These are phyloP conservation scores for Entelurus aequoreus DNA, from an alignment of 2,113 vertebrate species.

Conservation along the genomic window DNA sequence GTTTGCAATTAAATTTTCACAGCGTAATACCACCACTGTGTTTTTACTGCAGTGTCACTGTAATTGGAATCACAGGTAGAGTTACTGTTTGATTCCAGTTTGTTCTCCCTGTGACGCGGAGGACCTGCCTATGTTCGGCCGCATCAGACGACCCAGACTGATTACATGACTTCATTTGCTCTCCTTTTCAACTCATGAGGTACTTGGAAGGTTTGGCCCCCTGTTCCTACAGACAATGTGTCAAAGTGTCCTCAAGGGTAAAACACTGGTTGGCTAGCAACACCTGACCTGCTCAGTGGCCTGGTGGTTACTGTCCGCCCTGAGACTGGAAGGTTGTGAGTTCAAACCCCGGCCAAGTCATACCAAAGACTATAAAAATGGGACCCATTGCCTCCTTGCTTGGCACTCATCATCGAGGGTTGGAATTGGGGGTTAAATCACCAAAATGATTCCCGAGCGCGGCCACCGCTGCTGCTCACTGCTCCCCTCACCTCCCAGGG, in stretches of 20 bases:
- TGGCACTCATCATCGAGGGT: too few species aligned
- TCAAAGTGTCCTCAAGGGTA: not conserved
- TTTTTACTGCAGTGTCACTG: not conserved
- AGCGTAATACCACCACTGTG: not conserved
- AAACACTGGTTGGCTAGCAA: not conserved
- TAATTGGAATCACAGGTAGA: slow-evolving; percentile 1
- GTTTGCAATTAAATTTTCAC: not conserved
- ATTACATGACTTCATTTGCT: not conserved
- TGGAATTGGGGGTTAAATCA: too few species aligned
- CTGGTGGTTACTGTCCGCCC: too few species aligned
- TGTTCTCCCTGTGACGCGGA: not conserved
- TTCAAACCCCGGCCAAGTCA: too few species aligned
- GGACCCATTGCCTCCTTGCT: too few species aligned
- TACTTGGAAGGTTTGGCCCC: not conserved
- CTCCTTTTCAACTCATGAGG: not conserved
- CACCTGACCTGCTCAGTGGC: not conserved
- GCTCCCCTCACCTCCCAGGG: too few species aligned
- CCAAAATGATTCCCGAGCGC: too few species aligned
- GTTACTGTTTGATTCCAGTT: not conserved
- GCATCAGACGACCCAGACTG: not conserved
- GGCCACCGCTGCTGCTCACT: too few species aligned
- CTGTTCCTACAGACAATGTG: not conserved
- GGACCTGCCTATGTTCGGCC: not conserved
- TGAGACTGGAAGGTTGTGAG: too few species aligned
- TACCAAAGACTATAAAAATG: too few species aligned